These are phyloP conservation scores for Tribolium freemani DNA, from an alignment of 2,888 invertebrate genomes.

Conservation along the genomic window DNA sequence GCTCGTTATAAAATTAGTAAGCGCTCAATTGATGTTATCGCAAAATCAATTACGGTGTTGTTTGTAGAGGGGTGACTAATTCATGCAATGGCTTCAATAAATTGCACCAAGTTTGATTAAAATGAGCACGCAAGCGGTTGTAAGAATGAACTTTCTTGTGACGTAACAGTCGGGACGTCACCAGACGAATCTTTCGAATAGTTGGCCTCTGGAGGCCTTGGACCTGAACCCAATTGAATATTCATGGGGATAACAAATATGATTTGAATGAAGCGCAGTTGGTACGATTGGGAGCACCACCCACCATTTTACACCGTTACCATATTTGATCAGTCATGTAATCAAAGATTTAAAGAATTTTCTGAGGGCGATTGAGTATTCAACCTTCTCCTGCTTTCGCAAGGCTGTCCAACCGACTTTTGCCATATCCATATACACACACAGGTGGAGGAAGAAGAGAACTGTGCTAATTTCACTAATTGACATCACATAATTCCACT, in stretches of 20 bases:
- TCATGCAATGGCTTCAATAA: slow-evolving; percentile 8
- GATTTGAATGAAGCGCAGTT: neutral
- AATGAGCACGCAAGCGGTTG: neutral
- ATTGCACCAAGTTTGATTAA: neutral
- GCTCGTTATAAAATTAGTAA: neutral
- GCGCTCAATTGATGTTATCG: neutral
- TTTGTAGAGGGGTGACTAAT: slow-evolving; percentile 5
- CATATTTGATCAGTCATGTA: slow-evolving; percentile 19
- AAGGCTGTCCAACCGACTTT: slow-evolving; percentile 10
- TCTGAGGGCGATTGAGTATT: slow-evolving; percentile 34
- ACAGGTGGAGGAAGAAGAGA: slow-evolving; percentile 17
- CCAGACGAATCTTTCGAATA: neutral
- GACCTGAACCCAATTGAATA: slow-evolving; percentile 24
- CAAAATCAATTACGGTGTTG: slow-evolving; percentile 3
- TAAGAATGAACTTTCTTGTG: neutral
- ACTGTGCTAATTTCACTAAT: neutral
- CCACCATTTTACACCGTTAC: slow-evolving; percentile 23
- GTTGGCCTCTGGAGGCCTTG: slow-evolving; percentile 4
- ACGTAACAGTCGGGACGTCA: neutral
- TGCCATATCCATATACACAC: slow-evolving; percentile 7
- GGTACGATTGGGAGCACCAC: slow-evolving; percentile 12
- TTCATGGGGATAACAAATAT: slow-evolving; percentile 5
- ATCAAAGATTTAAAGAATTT: slow-evolving; percentile 30
- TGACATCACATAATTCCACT: neutral
- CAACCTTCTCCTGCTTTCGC: slow-evolving; percentile 31